A percentile compares a stretch with the other conserved stretches of the same genome.
Conservation (phyloP, 2,888 invertebrate species). For the Microctonus brassicae region DNA sequence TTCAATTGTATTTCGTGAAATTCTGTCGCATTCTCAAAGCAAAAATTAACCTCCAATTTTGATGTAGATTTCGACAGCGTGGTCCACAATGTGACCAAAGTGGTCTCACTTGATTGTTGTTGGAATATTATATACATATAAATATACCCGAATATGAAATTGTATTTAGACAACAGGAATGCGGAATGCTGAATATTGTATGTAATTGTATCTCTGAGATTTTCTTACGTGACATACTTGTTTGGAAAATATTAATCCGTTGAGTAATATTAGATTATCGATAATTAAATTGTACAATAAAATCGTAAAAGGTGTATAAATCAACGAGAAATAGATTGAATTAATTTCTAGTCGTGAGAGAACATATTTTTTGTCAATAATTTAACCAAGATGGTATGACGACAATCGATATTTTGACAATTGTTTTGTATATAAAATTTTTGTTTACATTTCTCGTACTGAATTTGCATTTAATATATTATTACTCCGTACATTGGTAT, state of each 20-base stretch:
- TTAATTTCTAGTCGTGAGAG: background rate
- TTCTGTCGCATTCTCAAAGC: too few relatives aligned
- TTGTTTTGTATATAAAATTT: background rate
- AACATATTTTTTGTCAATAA: background rate
- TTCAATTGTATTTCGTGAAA: too few relatives aligned
- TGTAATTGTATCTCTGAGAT: too few relatives aligned
- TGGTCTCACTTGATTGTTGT: too few relatives aligned
- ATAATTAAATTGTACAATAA: background rate
- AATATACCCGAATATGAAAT: too few relatives aligned
- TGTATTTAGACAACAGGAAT: background rate
- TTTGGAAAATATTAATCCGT: background rate
- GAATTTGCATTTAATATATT: background rate
- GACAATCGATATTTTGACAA: constrained; percentile 17
- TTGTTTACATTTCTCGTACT: constrained; percentile 16
- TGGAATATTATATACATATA: too few relatives aligned
- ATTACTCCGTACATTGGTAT: background rate
- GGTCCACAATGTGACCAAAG: too few relatives aligned
- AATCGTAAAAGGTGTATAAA: background rate
- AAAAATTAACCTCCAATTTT: too few relatives aligned
- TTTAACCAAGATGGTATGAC: constrained; percentile 24
- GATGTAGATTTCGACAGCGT: too few relatives aligned
- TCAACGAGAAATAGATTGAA: background rate
- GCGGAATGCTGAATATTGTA: too few relatives aligned
- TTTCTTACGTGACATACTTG: background rate
- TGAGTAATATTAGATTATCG: background rate